These are phyloP conservation scores for Entomyzon cyanotis DNA, from an alignment of 2,113 vertebrate genomes.

Conservation along the genomic window DNA sequence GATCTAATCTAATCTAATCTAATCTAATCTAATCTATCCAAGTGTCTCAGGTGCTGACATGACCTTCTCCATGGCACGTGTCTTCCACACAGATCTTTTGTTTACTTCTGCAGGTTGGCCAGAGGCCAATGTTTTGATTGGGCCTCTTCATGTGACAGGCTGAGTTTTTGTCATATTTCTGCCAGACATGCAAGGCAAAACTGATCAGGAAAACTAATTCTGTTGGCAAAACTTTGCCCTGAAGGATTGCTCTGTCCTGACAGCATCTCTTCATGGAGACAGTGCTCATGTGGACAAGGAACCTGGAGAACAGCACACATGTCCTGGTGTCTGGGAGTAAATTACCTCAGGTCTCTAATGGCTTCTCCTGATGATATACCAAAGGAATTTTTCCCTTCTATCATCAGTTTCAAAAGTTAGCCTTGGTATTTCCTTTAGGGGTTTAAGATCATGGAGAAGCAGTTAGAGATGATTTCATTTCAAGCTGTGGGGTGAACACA, in stretches of 20 bases:
- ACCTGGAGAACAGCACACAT: accelerated
- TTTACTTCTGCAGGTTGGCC: neutral
- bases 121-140: accelerated
- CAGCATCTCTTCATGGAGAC: accelerated
- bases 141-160: neutral
- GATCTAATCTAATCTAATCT: neutral
- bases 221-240: neutral
- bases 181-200: neutral
- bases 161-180: neutral
- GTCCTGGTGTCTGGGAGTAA: neutral
- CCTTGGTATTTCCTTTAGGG: neutral
- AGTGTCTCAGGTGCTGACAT: neutral
- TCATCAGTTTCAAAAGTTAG: neutral
- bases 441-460: neutral
- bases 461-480: neutral
- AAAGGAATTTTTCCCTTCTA: neutral
- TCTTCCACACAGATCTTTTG: neutral
- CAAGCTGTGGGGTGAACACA: neutral
- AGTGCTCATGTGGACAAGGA: neutral
- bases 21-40: neutral
- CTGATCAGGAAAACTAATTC: neutral
- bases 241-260: neutral
- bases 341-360: neutral
- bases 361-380: neutral
- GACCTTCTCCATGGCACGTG: neutral